Base-by-base conservation (phyloP, 1,140 invertebrate species). In the Cydia strobilella region DNA sequence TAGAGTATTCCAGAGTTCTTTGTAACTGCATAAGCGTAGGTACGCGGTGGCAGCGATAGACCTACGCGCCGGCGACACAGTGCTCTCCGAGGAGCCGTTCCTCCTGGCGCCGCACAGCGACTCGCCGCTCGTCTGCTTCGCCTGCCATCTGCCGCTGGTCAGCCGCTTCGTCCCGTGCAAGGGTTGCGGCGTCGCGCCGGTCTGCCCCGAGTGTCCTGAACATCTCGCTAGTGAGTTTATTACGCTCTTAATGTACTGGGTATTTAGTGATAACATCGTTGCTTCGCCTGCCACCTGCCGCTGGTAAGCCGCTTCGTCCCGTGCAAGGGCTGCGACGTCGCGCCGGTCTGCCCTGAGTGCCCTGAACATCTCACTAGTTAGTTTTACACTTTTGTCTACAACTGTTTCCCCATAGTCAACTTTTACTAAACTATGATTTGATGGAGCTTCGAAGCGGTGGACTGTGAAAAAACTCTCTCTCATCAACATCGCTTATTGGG, bases 11-110 rank as follows among this genome's bases (percentile, higher is more conserved):
- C 4, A 27, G 23, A 54, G n/a, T 54, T 0, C 9, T 48, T 48
- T 54, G 5, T 54, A 54, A 15, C 63, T 66, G 27, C 9, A 27
- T 66, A 13, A 59, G 51, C 25, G 10, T 79, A 92, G 89, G 80
- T 95, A 95, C 83, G 80, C 96, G 74, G 91, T 95, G 69, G 94
- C 95, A 1, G 92, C 94, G 1, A 94, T 93, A 82, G 93, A 95
- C 83, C 84, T 96, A 65, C 86, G 89, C 78, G 81, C 94, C 0
- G 95, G 95, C 0, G 95, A 96, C 85, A 91, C 94, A 2, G 94
- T 96, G 62, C 79, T 96, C 1, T 91, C 92, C 6, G 95, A 96
- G 59, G 86, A 93, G 39, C 94, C 95, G 1, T 80, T 94, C 13
- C 91, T 94, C 0, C 85, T 95, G n/a, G 95, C 95, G 10, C 95